Conservation (phyloP, 2,797 vertebrate genomes). For the Karalla daura region DNA sequence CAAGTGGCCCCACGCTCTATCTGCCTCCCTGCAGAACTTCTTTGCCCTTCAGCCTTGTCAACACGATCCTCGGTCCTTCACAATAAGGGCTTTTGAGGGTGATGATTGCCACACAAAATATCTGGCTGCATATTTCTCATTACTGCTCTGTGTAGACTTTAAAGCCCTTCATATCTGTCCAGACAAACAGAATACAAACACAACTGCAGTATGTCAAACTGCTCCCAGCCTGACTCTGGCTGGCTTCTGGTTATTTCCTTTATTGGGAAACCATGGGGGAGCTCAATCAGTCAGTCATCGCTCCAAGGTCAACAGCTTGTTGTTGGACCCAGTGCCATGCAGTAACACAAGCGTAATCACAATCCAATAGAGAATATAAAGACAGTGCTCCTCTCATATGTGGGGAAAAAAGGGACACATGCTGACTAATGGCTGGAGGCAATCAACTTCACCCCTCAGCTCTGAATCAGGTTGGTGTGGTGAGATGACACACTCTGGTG, state of each 20-base stretch:
- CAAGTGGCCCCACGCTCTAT: conserved; percentile 41
- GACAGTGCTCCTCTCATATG: conserved; percentile 25
- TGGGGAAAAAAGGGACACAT: conserved; percentile 30
- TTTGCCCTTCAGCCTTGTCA: conserved; percentile 52
- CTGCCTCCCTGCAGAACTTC: conserved; percentile 37
- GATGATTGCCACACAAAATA: conserved; percentile 38
- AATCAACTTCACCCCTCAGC: conserved; percentile 43
- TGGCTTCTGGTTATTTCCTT: conserved; percentile 7
- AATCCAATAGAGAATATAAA: conserved; percentile 52
- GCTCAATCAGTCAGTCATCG: conserved; percentile 54
- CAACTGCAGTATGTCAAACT: conserved; percentile 7
- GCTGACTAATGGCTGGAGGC: conserved; percentile 30
- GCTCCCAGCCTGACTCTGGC: neutral
- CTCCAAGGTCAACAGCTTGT: conserved; percentile 51
- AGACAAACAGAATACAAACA: conserved; percentile 23
- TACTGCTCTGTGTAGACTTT: neutral
- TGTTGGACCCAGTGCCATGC: conserved; percentile 21
- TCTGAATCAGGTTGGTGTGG: conserved; percentile 10
- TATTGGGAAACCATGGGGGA: conserved; percentile 10
- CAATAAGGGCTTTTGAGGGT: conserved; percentile 44
- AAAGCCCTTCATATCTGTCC: conserved; percentile 2
- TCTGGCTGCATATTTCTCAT: conserved; percentile 34
- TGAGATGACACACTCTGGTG: no score
- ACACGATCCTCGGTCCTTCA: conserved; percentile 19
- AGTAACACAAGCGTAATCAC: conserved; percentile 52